A percentile compares a stretch with the other conserved stretches of the same genome.
Conservation (phyloP, 2,797 vertebrate species). For the Phrynocephalus vlangalii region DNA sequence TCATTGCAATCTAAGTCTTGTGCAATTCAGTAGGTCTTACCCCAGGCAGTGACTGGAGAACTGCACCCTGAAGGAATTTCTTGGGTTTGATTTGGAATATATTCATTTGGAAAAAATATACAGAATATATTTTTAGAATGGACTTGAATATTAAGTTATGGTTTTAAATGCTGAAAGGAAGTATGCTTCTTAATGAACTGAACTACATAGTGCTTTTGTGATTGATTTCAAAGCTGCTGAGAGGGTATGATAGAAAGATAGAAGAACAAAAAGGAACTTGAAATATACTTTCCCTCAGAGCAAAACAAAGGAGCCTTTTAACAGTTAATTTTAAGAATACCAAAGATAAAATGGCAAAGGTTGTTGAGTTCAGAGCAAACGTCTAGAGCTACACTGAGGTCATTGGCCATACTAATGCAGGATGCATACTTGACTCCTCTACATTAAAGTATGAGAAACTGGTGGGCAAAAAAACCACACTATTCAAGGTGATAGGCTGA, state of each 20-base stretch:
- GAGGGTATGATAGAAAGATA: conserved; percentile 30
- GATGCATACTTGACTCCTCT: neutral
- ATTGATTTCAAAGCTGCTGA: conserved; percentile 62
- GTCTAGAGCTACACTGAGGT: conserved; percentile 44
- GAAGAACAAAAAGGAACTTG: conserved; percentile 24
- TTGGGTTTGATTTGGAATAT: conserved; percentile 55
- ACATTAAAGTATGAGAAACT: no score
- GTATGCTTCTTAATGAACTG: conserved; percentile 49
- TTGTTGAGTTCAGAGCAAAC: conserved; percentile 29
- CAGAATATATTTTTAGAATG: conserved; percentile 40
- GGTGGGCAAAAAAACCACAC: no score
- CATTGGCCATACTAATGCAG: conserved; percentile 1
- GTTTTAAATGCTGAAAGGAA: conserved; percentile 44
- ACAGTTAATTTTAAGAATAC: conserved; percentile 49
- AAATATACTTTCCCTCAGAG: conserved; percentile 21
- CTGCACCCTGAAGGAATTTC: conserved; percentile 42
- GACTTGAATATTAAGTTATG: conserved; percentile 25
- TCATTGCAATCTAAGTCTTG: no score
- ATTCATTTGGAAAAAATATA: conserved; percentile 44
- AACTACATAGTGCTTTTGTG: conserved; percentile 44
- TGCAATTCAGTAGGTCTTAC: neutral
- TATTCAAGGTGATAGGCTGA: no score
- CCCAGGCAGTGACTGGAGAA: neutral
- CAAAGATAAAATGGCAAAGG: conserved; percentile 48
- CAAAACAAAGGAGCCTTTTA: conserved; percentile 8